A percentile compares a stretch with the other conserved stretches of the same genome.
Conservation (phyloP, 2,797 vertebrate species). For the Anguilla megastoma region DNA sequence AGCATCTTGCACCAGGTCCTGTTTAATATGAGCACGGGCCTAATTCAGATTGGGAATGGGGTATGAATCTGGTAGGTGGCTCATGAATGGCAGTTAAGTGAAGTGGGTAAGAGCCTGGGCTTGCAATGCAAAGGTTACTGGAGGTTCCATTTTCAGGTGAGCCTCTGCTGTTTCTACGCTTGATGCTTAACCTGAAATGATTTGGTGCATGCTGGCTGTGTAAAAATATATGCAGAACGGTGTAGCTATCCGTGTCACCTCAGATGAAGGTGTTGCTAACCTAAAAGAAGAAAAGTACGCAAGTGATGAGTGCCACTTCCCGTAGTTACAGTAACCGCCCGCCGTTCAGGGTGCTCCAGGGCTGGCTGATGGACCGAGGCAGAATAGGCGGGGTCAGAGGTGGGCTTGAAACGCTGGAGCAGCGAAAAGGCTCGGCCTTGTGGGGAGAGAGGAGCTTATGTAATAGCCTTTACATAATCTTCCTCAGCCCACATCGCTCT, state of each 20-base stretch:
- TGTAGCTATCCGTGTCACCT: background rate
- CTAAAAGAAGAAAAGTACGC: too few relatives aligned
- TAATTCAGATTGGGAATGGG: background rate
- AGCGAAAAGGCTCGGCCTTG: conserved; percentile 16
- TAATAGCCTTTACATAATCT: conserved; percentile 35
- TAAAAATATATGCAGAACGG: background rate
- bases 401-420: background rate
- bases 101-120: background rate
- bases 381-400: conserved; percentile 15
- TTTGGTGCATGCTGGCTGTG: background rate
- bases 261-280: background rate
- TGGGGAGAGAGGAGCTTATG: conserved; percentile 20
- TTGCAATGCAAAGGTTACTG: background rate
- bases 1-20: background rate
- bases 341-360: background rate
- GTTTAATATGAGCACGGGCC: background rate
- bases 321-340: background rate
- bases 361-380: background rate
- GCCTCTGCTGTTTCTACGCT: background rate
- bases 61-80: background rate
- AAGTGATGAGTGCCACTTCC: too few relatives aligned
- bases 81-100: background rate
- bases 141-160: background rate
- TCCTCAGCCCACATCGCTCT: conserved; percentile 29
- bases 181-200: background rate